Base-by-base conservation (phyloP, 2,797 vertebrate genomes). In the Hypotaenidia philippensis region DNA sequence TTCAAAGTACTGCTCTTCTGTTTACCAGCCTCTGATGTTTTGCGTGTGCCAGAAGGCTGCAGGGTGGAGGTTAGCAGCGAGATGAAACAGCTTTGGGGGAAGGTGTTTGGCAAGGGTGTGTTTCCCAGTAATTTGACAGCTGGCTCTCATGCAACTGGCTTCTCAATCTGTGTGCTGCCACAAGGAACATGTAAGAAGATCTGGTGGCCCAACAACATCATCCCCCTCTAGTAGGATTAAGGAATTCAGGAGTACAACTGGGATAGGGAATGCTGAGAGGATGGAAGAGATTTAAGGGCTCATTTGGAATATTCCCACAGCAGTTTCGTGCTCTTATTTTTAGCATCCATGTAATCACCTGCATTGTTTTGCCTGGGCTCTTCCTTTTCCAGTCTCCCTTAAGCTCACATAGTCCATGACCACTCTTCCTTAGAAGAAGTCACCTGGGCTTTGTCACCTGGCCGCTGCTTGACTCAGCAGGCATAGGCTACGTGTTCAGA, bases 191-290 rank as follows among this genome's bases (percentile, higher is more conserved):
- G 19, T 9, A 13, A 23, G 63, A 38, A 15, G n/a, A 53, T 69
- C 36, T 47, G 34, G 38, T 64, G 26, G 31, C 32, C 83, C 27
- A 63, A 47, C 52, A 80, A 77, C 56, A 68, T 83, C 72, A 78
- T 92, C 41, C 50, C 36, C 66, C 74, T 45, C 38, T 26, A 85
- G 44, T 8, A 60, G 53, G 81, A 38, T 50, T 80, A 81, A 83
- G 49, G 34, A 77, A 50, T 10, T 82, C 21, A 36, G 26, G 13
- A 75, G 41, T 32, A 11, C 23, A 47, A 1, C 14, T 55, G 64
- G 17, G 5, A 59, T n/a, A 59, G 25, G 0, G 0, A 59, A 22
- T 40, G 31, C 26, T 49, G 21, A 34, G 60, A 5, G 79, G 44
- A 38, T 14, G 10, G 15, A 64, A 12, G 20, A 70, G 27, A 56